A percentile compares a stretch with the other conserved stretches of the same genome.
phyloP scores from a whole-genome alignment of 2,888 invertebrate genomes.

The Pecten maximus region DNA sequence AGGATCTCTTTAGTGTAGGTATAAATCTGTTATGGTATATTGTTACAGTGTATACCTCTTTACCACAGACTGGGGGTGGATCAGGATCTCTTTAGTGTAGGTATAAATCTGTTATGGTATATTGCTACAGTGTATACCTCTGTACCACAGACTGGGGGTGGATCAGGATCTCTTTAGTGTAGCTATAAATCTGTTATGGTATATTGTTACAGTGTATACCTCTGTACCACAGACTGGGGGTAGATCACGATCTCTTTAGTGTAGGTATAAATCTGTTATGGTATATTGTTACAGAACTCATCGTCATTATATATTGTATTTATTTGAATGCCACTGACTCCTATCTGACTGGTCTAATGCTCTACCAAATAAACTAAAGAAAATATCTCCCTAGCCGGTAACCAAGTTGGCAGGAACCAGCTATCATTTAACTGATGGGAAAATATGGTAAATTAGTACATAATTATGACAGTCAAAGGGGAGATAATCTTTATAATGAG shows the following conservation, averaged over 20 bases:
- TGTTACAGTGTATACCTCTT: background rate
- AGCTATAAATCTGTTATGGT: background rate
- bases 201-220: background rate
- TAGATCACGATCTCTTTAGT: conserved; percentile 47
- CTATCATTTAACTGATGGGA: no score
- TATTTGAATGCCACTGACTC: no score
- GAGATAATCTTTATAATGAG: background rate
- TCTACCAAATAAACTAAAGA: no score
- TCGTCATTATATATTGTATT: no score
- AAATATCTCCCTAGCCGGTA: no score
- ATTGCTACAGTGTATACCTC: background rate
- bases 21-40: background rate
- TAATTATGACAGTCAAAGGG: background rate
- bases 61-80: conserved; percentile 49
- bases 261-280: background rate
- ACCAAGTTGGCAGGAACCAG: no score
- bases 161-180: conserved; percentile 37
- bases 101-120: background rate
- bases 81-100: background rate
- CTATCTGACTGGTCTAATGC: no score
- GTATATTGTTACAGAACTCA: background rate
- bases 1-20: conserved; percentile 65
- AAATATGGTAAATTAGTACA: no score
- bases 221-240: conserved; percentile 30
- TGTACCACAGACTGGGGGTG: conserved; percentile 46